Evolutionary conservation across 2,888 invertebrate species (phyloP).

Genomic region (Cosmia pyralina): DNA sequence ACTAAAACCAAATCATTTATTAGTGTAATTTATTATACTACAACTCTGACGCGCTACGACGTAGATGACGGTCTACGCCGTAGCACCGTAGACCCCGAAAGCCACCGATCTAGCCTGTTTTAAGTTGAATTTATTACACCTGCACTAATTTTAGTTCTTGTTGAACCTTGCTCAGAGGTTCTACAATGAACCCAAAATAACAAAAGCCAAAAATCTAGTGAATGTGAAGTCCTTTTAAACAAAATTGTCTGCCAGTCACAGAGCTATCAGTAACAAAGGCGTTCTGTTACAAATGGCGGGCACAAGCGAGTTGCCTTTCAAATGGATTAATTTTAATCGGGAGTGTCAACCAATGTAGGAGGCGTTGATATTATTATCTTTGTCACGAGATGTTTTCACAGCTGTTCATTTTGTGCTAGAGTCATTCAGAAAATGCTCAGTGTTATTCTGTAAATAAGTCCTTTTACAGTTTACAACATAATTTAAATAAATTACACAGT

Average conservation of each 20-base stretch:
- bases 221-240: conserved; percentile 21
- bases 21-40: not conserved
- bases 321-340: conserved; percentile 53
- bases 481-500: not conserved
- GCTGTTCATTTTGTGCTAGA: conserved; percentile 16
- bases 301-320: conserved; percentile 31
- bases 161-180: not conserved
- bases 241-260: conserved; percentile 16
- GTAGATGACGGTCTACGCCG: not conserved
- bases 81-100: not conserved
- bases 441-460: not conserved
- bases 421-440: not conserved
- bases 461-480: not conserved
- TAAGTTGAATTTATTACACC: not conserved
- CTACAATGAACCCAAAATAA: not conserved
- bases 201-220: conserved; percentile 5
- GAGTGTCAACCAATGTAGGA: conserved; percentile 29
- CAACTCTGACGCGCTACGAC: not conserved
- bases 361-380: conserved; percentile 5
- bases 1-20: no score
- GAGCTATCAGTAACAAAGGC: conserved; percentile 47
- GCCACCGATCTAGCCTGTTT: not conserved
- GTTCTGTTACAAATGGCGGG: conserved; percentile 29
- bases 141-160: not conserved
- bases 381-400: conserved; percentile 30